These are phyloP conservation scores for Ashinkailepas kermadecensis DNA, from an alignment of 2,888 invertebrate species.

Conservation along the genomic window DNA sequence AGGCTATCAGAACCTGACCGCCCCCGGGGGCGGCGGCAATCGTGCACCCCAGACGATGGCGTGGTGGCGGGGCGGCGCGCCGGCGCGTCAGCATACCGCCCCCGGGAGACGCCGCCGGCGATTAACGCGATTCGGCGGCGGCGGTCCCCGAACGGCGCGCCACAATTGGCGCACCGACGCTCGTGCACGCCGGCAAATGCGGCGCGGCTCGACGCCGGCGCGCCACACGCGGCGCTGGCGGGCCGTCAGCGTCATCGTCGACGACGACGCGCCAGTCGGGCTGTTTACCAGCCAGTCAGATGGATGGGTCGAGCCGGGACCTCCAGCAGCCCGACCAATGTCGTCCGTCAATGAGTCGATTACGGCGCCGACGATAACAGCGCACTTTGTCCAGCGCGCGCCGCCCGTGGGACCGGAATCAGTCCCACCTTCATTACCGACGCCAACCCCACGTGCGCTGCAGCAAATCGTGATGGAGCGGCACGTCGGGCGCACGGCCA, in stretches of 20 bases:
- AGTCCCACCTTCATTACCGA: constrained; percentile 14
- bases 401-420: neutral
- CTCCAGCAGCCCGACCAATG: neutral
- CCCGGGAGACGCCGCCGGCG: constrained; percentile 2
- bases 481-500: neutral
- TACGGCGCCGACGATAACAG: constrained; percentile 9
- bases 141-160: neutral
- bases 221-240: too few relatives aligned
- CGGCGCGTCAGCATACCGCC: neutral
- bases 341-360: constrained; percentile 18
- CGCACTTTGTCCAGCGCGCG: neutral
- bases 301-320: neutral
- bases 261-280: neutral
- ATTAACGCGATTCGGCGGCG: neutral
- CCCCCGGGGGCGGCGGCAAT: constrained; percentile 2
- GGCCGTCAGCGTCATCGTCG: neutral
- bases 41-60: neutral
- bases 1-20: constrained; percentile 15
- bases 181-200: too few relatives aligned
- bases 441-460: neutral
- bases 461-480: neutral
- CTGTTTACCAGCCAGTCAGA: neutral
- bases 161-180: too few relatives aligned
- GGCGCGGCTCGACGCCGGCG: too few relatives aligned
- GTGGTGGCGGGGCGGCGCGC: neutral